Evolutionary conservation across 2,888 invertebrate genomes (phyloP), one percentile per base, ranked within the genome.

Genomic region (Clepsis dumicolana): DNA sequence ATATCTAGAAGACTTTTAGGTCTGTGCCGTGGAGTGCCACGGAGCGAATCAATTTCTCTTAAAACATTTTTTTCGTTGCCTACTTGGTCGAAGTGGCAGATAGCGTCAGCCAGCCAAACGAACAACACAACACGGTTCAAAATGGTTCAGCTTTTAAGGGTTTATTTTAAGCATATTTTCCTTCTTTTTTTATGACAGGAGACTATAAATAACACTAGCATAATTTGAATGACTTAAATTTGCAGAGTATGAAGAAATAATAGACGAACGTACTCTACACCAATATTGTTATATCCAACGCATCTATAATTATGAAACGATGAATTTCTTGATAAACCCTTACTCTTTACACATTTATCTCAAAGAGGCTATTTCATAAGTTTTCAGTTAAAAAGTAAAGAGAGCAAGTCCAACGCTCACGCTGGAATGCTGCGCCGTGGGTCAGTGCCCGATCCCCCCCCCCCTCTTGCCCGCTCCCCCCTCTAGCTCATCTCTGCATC

Each of bases 381-480:
- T 70, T 70, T 70, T 71, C 64, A 56, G 56, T 50, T 74, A 72
- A 80, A 80, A 85, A 84, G 87, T 89, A 91, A 91, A 84, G 89
- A 91, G 91, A 90, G 88, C 91, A 89, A 87, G 91, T 87, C 87
- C 82, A 79, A 74, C 76, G 83, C 80, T 84, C 84, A 86, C 84
- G 82, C 82, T 84, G 92, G 93, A 93, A 93, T 93, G 91, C 87
- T 78, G 82, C 79, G 75, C 78, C 80, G 76, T 80, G 83, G 93
- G 93, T 93, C 92, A 91, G 75, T 89, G 92, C 75, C 90, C 93
- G 85, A 82, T 81, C 88, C 82, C 87, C 83, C 80, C 81, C 68
- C 75, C 70, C 77, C n/a, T n/a, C n/a, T n/a, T n/a, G 71, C 80
- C 38, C 38, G 38, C 38, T 77, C 79, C 75, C 71, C 64, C 69